These are phyloP conservation scores for Gobio gobio DNA, from an alignment of 2,113 vertebrate genomes.

Conservation along the genomic window DNA sequence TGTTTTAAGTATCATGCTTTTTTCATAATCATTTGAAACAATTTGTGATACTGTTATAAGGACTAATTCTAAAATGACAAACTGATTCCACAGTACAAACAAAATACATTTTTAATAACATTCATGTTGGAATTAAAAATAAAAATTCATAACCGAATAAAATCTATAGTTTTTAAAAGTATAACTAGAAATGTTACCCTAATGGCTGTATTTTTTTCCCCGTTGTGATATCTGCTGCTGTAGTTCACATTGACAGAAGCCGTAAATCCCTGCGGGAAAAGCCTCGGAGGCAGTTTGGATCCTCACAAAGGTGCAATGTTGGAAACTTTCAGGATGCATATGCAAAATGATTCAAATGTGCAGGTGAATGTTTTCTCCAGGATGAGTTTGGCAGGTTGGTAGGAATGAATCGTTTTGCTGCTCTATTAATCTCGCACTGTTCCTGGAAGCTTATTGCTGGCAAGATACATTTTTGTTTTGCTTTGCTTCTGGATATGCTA, in stretches of 20 bases:
- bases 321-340: not conserved
- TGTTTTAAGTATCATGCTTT: not conserved
- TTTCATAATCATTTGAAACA: not conserved
- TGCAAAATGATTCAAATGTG: slow-evolving; percentile 13
- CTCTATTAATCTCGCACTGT: not conserved
- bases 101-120: not conserved
- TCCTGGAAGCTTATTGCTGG: slow-evolving; percentile 1
- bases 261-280: not conserved
- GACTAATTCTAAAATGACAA: not conserved
- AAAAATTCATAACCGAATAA: not conserved
- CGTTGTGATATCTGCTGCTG: not conserved
- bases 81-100: not conserved
- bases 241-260: not conserved
- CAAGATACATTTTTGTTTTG: not conserved
- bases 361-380: slow-evolving; percentile 23
- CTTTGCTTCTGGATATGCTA: not conserved
- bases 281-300: not conserved
- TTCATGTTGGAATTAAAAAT: not conserved
- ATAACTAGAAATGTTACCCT: not conserved
- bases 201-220: not conserved
- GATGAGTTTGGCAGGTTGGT: not conserved
- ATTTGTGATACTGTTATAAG: not conserved
- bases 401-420: not conserved
- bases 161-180: no score
- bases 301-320: not conserved